A percentile compares a stretch with the other conserved stretches of the same genome.
Conservation (phyloP, 2,113 vertebrate genomes). For the Anguilla japonica region DNA sequence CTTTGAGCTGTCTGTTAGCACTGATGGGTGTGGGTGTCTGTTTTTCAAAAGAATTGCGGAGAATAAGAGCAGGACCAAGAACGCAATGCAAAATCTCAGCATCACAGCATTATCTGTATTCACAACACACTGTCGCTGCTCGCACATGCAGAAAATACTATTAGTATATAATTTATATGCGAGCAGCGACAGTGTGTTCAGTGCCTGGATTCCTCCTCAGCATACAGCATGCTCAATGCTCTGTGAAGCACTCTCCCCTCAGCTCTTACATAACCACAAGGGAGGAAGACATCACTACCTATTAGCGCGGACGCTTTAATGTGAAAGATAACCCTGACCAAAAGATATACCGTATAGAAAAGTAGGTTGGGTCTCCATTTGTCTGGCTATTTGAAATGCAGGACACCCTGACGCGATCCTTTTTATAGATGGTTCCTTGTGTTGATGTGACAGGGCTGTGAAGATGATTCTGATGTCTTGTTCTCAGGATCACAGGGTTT, state of each 20-base stretch:
- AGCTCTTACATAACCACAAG: conserved; percentile 5
- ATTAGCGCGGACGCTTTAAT: background rate
- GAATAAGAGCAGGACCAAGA: background rate
- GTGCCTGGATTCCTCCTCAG: background rate
- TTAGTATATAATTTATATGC: background rate
- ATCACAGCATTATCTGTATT: background rate
- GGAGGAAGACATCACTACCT: background rate
- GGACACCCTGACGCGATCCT: background rate
- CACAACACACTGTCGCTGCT: too few relatives aligned
- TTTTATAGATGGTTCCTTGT: background rate
- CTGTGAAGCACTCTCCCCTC: background rate
- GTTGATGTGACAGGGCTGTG: conserved; percentile 2
- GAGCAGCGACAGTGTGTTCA: background rate
- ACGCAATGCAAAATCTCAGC: background rate
- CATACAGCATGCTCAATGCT: background rate
- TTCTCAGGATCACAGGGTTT: conserved; percentile 1
- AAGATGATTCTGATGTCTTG: background rate
- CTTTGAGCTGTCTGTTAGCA: conserved; percentile 1
- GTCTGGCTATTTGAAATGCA: background rate
- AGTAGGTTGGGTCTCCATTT: background rate
- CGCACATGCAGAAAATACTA: background rate
- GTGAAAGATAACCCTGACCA: background rate
- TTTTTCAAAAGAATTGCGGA: background rate
- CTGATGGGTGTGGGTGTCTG: background rate
- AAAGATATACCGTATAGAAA: background rate